Evolutionary conservation across 2,113 vertebrate species (phyloP), one percentile per base, ranked within the genome.

Genomic region (Tachysurus fulvidraco): DNA sequence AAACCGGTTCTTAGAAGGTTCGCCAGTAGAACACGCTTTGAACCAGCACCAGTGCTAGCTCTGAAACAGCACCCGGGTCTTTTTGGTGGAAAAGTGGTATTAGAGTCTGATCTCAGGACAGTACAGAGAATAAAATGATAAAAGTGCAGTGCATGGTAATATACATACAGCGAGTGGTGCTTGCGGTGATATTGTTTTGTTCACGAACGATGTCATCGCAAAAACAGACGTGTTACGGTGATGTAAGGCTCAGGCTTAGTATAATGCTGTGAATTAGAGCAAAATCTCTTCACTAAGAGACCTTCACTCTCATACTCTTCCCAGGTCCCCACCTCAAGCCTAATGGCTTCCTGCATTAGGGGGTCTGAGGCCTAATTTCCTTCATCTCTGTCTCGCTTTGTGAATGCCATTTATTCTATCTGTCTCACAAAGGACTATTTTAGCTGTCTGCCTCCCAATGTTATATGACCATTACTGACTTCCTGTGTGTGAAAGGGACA

Each of bases 281-380:
- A 3, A 7, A 77, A 77, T 1, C 73, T 77, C 50, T 54, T 77
- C 46, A 28, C 74, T 54, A 28, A 52, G 4, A 54, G 46, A 77
- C 50, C n/a, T 4, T 79, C 52, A 19, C 84, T 65, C 73, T 23
- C 46, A 50, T 4, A 7, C 17, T 4, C 71, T 57, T 30, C 4
- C 13, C 59, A 64, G 5, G 14, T n/a, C 8, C 16, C 12, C 59
- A 2, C 28, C 6, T 52, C 12, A 44, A 85, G 46, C n/a, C 46
- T 85, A 85, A 79, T 85, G 74, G 84, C 46, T 79, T 57, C 84
- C 50, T 80, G 84, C 84, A 69, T 80, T 80, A 80, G 76, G 76
- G 21, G 76, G 62, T 55, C 84, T 80, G 84, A 85, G 9, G 46
- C 46, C 84, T 78, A 55, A 80, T 86, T 86, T 86, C 60, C 84